Evolutionary conservation across 2,113 vertebrate species (phyloP), one percentile per base, ranked within the genome.

Genomic region (Silurus asotus): DNA sequence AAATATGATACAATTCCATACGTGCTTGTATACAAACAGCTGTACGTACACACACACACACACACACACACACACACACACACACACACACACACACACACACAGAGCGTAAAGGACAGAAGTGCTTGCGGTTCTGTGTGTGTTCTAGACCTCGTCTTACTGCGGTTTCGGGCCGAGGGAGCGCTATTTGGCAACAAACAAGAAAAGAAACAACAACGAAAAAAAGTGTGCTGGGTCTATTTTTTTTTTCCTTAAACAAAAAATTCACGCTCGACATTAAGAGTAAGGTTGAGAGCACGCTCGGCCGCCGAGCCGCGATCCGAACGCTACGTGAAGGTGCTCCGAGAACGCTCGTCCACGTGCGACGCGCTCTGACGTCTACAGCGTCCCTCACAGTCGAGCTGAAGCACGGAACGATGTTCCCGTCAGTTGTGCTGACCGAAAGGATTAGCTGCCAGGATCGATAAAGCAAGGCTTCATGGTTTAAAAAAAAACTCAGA

Each of bases 391-490:
- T 17, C 20, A 49, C 49, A 28, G 4, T 14, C n/a, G 10, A 82
- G 17, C n/a, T 28, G 69, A 49, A 37, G 37, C 37, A 37, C 37
- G 37, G 37, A 37, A 37, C 37, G 74, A 77, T 59, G 28, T 77
- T 76, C 14, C 28, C 25, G n/a, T 69, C 77, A 37, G 45, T 67
- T 55, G 61, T 14, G 65, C 84, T 49, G 74, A 83, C 89, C 45
- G 67, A 56, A 74, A 84, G 28, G 14, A 81, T 85, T 84, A 92
- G 90, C 93, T 92, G 91, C 92, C 91, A 37, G 84, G 72, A 88
- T 62, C 25, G 11, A 79, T 86, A 87, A 87, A 89, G 78, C 82
- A 83, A 83, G 14, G 75, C 78, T 88, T 23, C 61, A 83, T 20
- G 49, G 53, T 25, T 49, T 17, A 61, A 17, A 49, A n/a, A n/a